These are phyloP conservation scores for Stratiomys singularior DNA, from an alignment of 2,888 invertebrate species.

Conservation along the genomic window DNA sequence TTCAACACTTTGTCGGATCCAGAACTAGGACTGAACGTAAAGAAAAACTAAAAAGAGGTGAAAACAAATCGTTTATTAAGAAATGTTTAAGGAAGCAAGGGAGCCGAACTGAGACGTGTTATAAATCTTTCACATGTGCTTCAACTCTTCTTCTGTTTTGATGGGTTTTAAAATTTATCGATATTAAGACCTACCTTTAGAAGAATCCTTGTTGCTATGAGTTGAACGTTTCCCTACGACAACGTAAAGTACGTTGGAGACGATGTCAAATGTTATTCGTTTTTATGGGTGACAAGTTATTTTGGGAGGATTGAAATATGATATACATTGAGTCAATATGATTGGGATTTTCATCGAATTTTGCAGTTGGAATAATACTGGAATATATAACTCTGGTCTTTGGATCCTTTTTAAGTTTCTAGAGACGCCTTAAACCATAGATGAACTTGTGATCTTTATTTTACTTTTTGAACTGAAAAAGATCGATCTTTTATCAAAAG, in stretches of 20 bases:
- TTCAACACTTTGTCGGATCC: slow-evolving; percentile 17
- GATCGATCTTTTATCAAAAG: too few species aligned
- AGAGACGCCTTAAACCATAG: too few species aligned
- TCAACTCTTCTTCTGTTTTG: not conserved
- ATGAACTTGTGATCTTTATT: too few species aligned
- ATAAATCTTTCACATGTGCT: slow-evolving; percentile 12
- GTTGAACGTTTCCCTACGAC: not conserved
- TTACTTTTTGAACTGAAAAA: too few species aligned
- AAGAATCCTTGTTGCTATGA: not conserved
- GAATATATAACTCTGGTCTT: too few species aligned
- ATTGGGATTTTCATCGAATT: too few species aligned
- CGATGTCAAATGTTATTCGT: not conserved
- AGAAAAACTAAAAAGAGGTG: slow-evolving; percentile 4
- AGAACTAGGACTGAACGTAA: not conserved
- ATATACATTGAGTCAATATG: too few species aligned
- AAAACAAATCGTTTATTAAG: slow-evolving; percentile 34
- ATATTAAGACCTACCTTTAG: not conserved
- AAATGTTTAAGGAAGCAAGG: slow-evolving; percentile 16
- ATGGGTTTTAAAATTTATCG: not conserved
- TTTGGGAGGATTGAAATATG: too few species aligned
- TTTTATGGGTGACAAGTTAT: too few species aligned
- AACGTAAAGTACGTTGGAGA: not conserved
- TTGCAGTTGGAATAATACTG: too few species aligned
- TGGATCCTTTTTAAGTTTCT: too few species aligned
- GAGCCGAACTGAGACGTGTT: not conserved